Percentiles rank a stretch among this genome's conserved stretches.
Conservation (phyloP, 2,888 invertebrate species). For the Lydus trimaculatus region DNA sequence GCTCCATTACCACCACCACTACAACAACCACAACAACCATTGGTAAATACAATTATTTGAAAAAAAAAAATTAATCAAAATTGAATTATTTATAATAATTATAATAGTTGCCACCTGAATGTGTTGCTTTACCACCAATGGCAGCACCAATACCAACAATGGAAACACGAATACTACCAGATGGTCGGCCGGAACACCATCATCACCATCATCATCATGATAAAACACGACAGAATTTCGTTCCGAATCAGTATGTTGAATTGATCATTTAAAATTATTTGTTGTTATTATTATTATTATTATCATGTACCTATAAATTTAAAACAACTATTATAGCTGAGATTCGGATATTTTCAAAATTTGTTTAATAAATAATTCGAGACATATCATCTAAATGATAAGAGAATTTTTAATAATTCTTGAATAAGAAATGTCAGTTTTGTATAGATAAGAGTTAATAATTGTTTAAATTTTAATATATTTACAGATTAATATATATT, state of each 20-base stretch:
- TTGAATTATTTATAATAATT: neutral
- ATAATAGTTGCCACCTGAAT: constrained; percentile 59
- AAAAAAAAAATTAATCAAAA: neutral
- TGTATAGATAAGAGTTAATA: constrained; percentile 37
- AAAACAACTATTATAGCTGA: neutral
- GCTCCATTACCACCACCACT: constrained; percentile 49
- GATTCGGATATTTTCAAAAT: constrained; percentile 14
- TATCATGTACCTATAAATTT: constrained; percentile 15
- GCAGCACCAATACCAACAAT: constrained; percentile 48
- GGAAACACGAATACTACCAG: constrained; percentile 53
- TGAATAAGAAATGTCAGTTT: neutral
- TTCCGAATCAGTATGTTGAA: constrained; percentile 56
- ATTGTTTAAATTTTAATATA: constrained; percentile 45
- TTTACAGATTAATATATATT: constrained; percentile 49
- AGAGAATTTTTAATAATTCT: neutral
- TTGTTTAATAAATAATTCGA: neutral
- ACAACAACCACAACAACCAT: constrained; percentile 52
- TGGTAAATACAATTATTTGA: constrained; percentile 39
- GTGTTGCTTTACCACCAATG: constrained; percentile 54
- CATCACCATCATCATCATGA: constrained; percentile 43
- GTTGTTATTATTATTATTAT: constrained; percentile 6
- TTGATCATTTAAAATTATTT: constrained; percentile 51
- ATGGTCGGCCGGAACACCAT: constrained; percentile 46
- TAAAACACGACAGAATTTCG: constrained; percentile 51
- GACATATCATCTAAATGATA: constrained; percentile 36